Conservation (phyloP, 2,888 invertebrate species). For the Chrysolina oricalcia region DNA sequence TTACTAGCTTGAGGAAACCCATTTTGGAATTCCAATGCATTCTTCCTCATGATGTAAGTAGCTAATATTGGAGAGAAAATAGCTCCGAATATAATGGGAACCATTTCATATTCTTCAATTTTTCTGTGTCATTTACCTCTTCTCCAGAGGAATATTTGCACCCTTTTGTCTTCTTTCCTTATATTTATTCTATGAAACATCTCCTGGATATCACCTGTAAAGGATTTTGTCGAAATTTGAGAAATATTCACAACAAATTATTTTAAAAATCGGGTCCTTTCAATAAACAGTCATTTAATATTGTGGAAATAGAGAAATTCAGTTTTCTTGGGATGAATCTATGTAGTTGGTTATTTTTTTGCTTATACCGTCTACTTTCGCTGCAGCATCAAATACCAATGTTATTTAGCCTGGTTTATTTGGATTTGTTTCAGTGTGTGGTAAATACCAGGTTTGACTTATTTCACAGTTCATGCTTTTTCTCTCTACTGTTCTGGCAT, state of each 20-base stretch:
- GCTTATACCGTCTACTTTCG: not conserved
- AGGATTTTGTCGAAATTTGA: conserved; percentile 5
- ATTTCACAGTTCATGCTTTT: too few species aligned
- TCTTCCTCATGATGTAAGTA: too few species aligned
- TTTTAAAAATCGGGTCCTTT: conserved; percentile 8
- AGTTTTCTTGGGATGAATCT: too few species aligned
- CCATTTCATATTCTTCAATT: conserved; percentile 17
- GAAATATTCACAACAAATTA: not conserved
- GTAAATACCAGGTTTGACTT: too few species aligned
- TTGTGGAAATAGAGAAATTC: too few species aligned
- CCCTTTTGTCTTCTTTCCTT: conserved; percentile 3
- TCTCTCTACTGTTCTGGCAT: too few species aligned
- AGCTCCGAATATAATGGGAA: conserved; percentile 4
- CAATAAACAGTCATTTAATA: conserved; percentile 4
- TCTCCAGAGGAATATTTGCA: conserved; percentile 18
- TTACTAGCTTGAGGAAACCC: not conserved
- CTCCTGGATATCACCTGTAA: conserved; percentile 5
- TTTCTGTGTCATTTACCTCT: not conserved
- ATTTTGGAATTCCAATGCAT: too few species aligned
- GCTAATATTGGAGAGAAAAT: too few species aligned
- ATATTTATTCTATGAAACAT: too few species aligned
- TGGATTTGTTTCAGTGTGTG: not conserved
- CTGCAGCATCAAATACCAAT: conserved; percentile 5
- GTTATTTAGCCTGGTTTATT: conserved; percentile 6
- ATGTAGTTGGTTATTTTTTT: too few species aligned